phyloP scores from a whole-genome alignment of 2,797 vertebrate genomes.

The Bryconaethiops microstoma region DNA sequence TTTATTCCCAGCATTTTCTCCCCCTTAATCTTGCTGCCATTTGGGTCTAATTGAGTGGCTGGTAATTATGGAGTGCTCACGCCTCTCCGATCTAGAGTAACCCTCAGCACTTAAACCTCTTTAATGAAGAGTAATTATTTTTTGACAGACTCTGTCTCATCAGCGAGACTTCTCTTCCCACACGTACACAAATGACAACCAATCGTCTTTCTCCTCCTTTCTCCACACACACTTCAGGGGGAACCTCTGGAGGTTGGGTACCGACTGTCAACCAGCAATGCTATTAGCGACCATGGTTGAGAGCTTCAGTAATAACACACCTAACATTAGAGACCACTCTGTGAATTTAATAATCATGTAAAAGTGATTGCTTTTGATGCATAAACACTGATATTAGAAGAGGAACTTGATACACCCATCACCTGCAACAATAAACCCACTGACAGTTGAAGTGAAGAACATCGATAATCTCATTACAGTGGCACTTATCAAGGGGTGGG shows the following conservation, averaged over 20 bases:
- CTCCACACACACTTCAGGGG: background rate
- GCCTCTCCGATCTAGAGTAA: background rate
- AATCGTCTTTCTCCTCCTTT: background rate
- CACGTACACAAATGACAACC: background rate
- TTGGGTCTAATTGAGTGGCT: constrained; percentile 9
- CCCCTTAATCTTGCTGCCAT: background rate
- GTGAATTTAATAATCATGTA: too few relatives aligned
- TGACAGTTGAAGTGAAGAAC: too few relatives aligned
- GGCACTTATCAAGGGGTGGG: too few relatives aligned
- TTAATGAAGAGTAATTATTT: constrained; percentile 17
- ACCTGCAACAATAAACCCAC: too few relatives aligned
- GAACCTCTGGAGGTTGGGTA: background rate
- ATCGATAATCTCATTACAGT: too few relatives aligned
- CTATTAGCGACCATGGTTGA: background rate
- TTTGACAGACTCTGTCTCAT: constrained; percentile 9
- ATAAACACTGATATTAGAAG: too few relatives aligned
- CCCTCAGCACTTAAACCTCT: background rate
- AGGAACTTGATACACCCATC: too few relatives aligned
- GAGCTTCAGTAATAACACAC: background rate
- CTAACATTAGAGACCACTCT: background rate
- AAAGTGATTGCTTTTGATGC: too few relatives aligned
- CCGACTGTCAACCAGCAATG: background rate
- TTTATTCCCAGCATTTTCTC: constrained; percentile 12
- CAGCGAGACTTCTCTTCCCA: background rate
- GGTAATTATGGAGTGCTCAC: background rate